phyloP scores from a whole-genome alignment of 1,140 invertebrate species.

The Aphis craccivora region DNA sequence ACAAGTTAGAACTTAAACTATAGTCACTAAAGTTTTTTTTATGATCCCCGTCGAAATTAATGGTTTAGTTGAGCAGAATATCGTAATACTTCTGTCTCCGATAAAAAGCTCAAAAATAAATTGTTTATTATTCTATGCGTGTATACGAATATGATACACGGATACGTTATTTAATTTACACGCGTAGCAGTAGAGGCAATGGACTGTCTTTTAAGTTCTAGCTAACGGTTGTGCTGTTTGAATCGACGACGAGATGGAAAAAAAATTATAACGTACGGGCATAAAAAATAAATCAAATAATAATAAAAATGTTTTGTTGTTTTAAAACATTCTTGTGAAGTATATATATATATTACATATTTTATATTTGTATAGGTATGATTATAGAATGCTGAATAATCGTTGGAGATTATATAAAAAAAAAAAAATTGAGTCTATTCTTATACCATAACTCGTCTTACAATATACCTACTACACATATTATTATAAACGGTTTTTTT shows the following conservation, averaged over 20 bases:
- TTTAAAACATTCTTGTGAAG: background rate
- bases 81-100: background rate
- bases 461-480: background rate
- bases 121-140: background rate
- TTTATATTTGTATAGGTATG: background rate
- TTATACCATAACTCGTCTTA: background rate
- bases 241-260: background rate
- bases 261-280: background rate
- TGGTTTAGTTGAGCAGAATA: background rate
- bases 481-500: conserved; percentile 36
- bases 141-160: background rate
- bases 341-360: background rate
- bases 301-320: conserved; percentile 30
- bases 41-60: background rate
- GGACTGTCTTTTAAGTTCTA: background rate
- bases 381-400: conserved; percentile 36
- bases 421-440: background rate
- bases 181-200: background rate
- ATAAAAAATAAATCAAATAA: conserved; percentile 19
- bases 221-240: background rate
- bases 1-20: background rate
- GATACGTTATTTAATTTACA: background rate
- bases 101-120: conserved; percentile 13
- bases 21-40: background rate
- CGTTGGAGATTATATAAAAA: background rate